Conservation (phyloP, 1,140 invertebrate species). For the Eufriesea mexicana region DNA sequence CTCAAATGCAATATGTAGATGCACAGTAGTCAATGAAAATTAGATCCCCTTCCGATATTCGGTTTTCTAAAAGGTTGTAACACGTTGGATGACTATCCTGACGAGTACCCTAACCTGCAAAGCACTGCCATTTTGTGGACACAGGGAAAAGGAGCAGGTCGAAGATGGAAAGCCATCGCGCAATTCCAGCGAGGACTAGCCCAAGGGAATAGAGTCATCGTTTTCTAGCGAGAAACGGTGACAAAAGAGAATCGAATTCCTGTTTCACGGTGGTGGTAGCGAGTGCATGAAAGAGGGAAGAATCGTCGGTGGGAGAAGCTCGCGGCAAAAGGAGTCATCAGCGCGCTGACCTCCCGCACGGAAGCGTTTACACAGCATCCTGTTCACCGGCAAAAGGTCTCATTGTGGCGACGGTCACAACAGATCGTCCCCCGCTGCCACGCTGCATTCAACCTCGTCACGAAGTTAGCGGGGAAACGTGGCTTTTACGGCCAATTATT, state of each 20-base stretch:
- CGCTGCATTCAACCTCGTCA: slow-evolving; percentile 58
- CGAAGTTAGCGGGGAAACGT: slow-evolving; percentile 62
- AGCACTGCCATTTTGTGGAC: too few species aligned
- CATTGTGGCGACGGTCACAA: slow-evolving; percentile 73
- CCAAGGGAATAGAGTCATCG: slow-evolving; percentile 34
- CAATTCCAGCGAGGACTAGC: not conserved
- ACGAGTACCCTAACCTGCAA: too few species aligned
- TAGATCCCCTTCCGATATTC: too few species aligned
- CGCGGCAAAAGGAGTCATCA: slow-evolving; percentile 67
- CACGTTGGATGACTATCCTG: too few species aligned
- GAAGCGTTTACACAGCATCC: slow-evolving; percentile 64
- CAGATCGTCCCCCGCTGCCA: slow-evolving; percentile 71
- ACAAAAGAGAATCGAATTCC: slow-evolving; percentile 59
- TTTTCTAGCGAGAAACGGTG: slow-evolving; percentile 28
- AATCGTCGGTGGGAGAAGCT: slow-evolving; percentile 47
- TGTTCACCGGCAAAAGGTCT: slow-evolving; percentile 64
- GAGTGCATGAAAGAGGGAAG: not conserved
- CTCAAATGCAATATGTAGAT: too few species aligned
- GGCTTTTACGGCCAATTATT: slow-evolving; percentile 73
- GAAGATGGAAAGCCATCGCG: slow-evolving; percentile 11
- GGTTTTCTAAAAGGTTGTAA: too few species aligned
- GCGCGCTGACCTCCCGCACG: slow-evolving; percentile 49
- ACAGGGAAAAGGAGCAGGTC: not conserved
- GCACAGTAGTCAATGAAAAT: too few species aligned
- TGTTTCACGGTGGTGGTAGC: not conserved